Evolutionary conservation across 2,113 vertebrate genomes (phyloP), one percentile per base, ranked within the genome.

Genomic region (Malaclemys terrapin): DNA sequence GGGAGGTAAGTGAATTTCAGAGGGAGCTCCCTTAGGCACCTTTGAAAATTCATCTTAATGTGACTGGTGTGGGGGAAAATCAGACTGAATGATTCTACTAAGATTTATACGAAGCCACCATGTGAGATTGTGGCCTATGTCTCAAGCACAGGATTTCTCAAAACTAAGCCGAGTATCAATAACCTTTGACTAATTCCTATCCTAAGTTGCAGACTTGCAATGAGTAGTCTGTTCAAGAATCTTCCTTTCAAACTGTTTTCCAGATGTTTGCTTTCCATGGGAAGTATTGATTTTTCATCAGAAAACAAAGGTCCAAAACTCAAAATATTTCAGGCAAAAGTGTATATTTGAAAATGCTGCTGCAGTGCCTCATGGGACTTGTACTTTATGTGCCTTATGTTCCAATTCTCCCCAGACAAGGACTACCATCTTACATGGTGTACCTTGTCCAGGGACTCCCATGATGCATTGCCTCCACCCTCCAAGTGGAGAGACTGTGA

Each of bases 181-280:
- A 49, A 25, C 11, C 4, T 25, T 92, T 88, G 87, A 87, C 80
- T 86, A n/a, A 54, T 31, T 6, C 49, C 25, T 53, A 19, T 19
- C 22, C 35, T 72, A 53, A 72, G n/a, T 52, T 72, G 42, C 54
- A 62, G 47, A 17, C 75, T 20, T 22, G 80, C 91, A 56, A 49
- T 27, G 47, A 50, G 25, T 17, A 92, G 52, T 42, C 0, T 81
- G 82, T 75, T n/a, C 53, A 52, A 12, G 2, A 17, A 38, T 82
- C 90, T 82, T 47, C 11, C 80, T 72, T 59, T n/a, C 59, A 87
- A 89, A 93, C 57, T 10, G 45, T 17, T 88, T 94, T 91, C 91
- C 52, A 85, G 94, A 59, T n/a, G 42, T n/a, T 45, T 84, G 82
- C 52, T 89, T 89, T 52, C 72, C 89, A 94, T 90, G 54, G 85